phyloP scores from a whole-genome alignment of 2,888 invertebrate genomes.

The Drosophila macrospina region DNA sequence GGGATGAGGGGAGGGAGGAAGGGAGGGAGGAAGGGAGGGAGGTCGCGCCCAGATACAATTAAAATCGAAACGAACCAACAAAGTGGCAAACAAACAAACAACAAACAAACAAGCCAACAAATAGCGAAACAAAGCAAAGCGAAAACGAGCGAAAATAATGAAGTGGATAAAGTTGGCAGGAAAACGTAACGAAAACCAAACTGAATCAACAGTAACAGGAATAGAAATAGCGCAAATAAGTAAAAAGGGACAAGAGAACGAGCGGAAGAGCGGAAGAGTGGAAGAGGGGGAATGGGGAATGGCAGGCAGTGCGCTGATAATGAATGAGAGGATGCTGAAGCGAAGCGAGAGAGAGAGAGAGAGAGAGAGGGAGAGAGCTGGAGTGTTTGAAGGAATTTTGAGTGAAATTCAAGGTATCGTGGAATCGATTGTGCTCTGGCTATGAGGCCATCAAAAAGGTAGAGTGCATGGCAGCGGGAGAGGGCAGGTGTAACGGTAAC shows the following conservation, averaged over 20 bases:
- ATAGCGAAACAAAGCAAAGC: conserved; percentile 68
- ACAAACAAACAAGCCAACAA: conserved; percentile 55
- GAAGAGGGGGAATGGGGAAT: no score
- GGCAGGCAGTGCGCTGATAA: no score
- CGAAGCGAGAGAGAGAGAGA: conserved; percentile 1
- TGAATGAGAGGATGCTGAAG: conserved; percentile 4
- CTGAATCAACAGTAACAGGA: conserved; percentile 40
- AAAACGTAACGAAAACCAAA: conserved; percentile 37
- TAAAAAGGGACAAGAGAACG: background rate
- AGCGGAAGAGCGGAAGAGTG: background rate
- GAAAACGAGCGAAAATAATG: conserved; percentile 78
- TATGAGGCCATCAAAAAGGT: conserved; percentile 35
- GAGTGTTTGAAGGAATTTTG: conserved; percentile 55
- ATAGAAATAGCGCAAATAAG: conserved; percentile 48
- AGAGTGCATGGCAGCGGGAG: background rate
- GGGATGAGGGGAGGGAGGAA: background rate
- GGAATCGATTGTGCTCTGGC: conserved; percentile 41
- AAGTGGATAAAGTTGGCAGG: conserved; percentile 76
- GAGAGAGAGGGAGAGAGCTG: background rate
- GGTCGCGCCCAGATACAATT: conserved; percentile 64
- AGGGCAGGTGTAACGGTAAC: background rate
- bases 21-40: background rate
- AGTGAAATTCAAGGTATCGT: conserved; percentile 73
- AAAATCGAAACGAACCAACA: conserved; percentile 69
- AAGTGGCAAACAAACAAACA: conserved; percentile 56